These are phyloP conservation scores for Herpailurus yagouaroundi DNA, from an alignment of 2,113 vertebrate genomes.

Conservation along the genomic window DNA sequence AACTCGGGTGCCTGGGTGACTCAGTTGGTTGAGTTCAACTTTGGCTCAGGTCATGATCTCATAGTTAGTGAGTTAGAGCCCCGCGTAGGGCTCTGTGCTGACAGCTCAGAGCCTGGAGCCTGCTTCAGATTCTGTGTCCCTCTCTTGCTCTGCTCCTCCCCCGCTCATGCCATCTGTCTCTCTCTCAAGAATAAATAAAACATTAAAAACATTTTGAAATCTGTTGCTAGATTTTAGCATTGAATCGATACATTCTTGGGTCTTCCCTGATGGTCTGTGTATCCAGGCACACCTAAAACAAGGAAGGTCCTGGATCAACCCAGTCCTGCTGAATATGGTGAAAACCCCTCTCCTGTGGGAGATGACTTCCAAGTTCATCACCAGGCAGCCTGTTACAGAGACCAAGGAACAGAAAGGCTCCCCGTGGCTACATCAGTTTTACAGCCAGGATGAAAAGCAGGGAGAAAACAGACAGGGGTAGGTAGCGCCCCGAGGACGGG, in stretches of 20 bases:
- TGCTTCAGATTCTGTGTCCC: too few species aligned
- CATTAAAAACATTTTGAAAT: not conserved
- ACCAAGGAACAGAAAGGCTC: not conserved
- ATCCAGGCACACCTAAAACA: not conserved
- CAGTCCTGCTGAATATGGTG: not conserved
- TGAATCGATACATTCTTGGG: not conserved
- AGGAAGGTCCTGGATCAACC: not conserved
- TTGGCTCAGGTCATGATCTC: too few species aligned
- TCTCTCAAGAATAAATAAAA: too few species aligned
- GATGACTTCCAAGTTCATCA: not conserved
- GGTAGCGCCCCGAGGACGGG: fast-evolving
- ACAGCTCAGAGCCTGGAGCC: too few species aligned
- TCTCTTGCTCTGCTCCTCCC: too few species aligned
- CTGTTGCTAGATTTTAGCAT: not conserved
- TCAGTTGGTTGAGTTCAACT: too few species aligned
- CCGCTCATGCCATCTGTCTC: too few species aligned
- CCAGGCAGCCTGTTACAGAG: not conserved
- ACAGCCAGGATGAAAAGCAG: too few species aligned
- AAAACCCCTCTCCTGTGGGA: not conserved
- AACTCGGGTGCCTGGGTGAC: too few species aligned
- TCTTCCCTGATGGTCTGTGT: not conserved
- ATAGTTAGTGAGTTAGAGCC: too few species aligned
- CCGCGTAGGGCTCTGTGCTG: too few species aligned
- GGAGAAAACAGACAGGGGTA: not conserved
- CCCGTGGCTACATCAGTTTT: too few species aligned